Base-by-base conservation (phyloP, 2,113 vertebrate genomes). In the Alethe diademata region DNA sequence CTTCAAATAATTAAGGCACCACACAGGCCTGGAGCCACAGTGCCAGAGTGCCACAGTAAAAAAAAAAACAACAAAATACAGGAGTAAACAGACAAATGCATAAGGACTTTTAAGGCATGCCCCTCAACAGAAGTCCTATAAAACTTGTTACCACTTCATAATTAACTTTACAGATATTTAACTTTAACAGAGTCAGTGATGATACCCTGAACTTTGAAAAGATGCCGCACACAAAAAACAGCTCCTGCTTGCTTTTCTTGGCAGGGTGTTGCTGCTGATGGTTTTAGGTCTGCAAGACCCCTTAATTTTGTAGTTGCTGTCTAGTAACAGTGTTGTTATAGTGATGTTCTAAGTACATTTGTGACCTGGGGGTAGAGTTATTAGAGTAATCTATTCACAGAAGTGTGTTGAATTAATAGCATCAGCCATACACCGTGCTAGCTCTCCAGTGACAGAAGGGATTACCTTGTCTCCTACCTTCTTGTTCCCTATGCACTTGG, bases 81-180 rank as follows among this genome's bases (percentile, higher is more conserved):
- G 7, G 5, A 80, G 28, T 50, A 70, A 76, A 20, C 6, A 62
- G n/a, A 78, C 2, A 11, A 62, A 14, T 11, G 6, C 1, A 6
- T 17, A 54, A 35, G 2, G 23, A 66, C 19, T 35, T 66, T 19
- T 33, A 86, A 82, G 50, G 36, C 8, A 33, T 6, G 16, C 33
- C 1, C 3, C 20, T 70, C 57, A 57, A 57, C 2, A 57, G 35
- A 65, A 60, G 8, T 70, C 47, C 47, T 40, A 62, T 12, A 3
- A 2, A 86, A 76, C 11, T 66, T 0, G 0, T 18, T 28, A 84
- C 6, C 11, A 47, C 2, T 47, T 26, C 5, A 9, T 24, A 40
- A 47, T 58, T 71, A 50, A 61, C 24, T 20, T 58, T 6, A 40
- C 19, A 40, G 40, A 9, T 24, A 40, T 47, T 58, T 71, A 45